Evolutionary conservation across 2,888 invertebrate species (phyloP).

Genomic region (Platerodrilus igneus): DNA sequence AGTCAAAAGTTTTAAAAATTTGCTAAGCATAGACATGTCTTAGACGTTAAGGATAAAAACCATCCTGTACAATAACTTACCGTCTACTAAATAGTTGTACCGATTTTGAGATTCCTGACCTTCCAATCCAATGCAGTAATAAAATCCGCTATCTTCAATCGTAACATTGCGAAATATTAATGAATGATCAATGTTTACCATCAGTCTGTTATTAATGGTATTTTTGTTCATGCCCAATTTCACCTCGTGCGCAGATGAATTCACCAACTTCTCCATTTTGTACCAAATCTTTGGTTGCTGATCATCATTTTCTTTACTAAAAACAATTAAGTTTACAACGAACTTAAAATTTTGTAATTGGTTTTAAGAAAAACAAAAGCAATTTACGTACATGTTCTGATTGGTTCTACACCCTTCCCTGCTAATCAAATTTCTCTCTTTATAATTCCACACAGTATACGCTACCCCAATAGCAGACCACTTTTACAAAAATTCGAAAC

Average conservation of each 20-base stretch:
- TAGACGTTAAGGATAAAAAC: no score
- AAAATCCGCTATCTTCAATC: constrained; percentile 48
- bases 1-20: no score
- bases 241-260: constrained; percentile 43
- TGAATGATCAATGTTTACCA: constrained; percentile 47
- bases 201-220: constrained; percentile 44
- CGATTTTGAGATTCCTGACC: constrained; percentile 44
- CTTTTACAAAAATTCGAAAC: no score
- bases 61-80: no score
- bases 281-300: constrained; percentile 51
- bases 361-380: no score
- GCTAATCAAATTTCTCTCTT: no score
- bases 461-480: no score
- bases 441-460: no score
- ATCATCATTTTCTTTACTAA: constrained; percentile 45
- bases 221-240: constrained; percentile 50
- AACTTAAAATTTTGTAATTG: no score
- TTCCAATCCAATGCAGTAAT: constrained; percentile 50
- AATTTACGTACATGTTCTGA: no score
- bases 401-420: no score
- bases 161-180: constrained; percentile 48
- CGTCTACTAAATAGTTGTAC: constrained; percentile 51
- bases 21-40: no score
- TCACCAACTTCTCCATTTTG: constrained; percentile 44
- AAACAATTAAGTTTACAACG: constrained; percentile 21